A percentile compares a stretch with the other conserved stretches of the same genome.
These are phyloP conservation scores for Sinocyclocheilus rhinocerous DNA, from an alignment of 2,113 vertebrate genomes.

Conservation along the genomic window DNA sequence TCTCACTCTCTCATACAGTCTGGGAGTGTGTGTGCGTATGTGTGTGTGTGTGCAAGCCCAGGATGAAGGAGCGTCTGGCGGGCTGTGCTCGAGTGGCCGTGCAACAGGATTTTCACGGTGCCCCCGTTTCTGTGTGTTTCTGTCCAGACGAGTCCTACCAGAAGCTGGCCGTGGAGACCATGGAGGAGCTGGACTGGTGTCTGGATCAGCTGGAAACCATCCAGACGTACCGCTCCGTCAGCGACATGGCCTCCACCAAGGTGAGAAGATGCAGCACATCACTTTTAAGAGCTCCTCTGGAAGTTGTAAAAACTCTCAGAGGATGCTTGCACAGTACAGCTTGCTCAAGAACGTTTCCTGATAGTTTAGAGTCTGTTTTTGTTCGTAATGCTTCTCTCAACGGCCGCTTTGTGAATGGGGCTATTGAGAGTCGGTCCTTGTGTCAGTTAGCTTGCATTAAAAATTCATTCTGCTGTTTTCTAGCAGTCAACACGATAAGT, in stretches of 20 bases:
- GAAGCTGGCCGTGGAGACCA: constrained; percentile 97
- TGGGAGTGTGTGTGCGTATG: constrained; percentile 26
- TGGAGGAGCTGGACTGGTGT: constrained; percentile 99
- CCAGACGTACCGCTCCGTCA: no score
- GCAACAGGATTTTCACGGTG: constrained; percentile 62
- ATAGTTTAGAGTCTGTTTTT: not conserved
- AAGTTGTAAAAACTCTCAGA: not conserved
- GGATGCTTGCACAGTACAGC: not conserved
- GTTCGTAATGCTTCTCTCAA: not conserved
- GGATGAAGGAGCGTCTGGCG: constrained; percentile 57
- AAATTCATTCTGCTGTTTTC: not conserved
- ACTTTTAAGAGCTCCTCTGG: not conserved
- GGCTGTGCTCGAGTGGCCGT: constrained; percentile 49
- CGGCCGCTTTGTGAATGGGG: constrained; percentile 34
- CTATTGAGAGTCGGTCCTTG: constrained; percentile 30
- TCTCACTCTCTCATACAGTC: constrained; percentile 31
- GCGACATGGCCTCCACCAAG: constrained; percentile 97
- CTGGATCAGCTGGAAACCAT: constrained; percentile 85
- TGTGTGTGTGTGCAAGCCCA: constrained; percentile 46
- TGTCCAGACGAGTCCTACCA: constrained; percentile 98
- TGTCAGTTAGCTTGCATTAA: not conserved
- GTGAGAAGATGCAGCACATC: constrained; percentile 69
- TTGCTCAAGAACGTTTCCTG: not conserved
- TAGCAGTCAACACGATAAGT: not conserved
- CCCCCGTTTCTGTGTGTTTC: constrained; percentile 85